phyloP scores from a whole-genome alignment of 1,140 invertebrate species.

The Apis laboriosa region DNA sequence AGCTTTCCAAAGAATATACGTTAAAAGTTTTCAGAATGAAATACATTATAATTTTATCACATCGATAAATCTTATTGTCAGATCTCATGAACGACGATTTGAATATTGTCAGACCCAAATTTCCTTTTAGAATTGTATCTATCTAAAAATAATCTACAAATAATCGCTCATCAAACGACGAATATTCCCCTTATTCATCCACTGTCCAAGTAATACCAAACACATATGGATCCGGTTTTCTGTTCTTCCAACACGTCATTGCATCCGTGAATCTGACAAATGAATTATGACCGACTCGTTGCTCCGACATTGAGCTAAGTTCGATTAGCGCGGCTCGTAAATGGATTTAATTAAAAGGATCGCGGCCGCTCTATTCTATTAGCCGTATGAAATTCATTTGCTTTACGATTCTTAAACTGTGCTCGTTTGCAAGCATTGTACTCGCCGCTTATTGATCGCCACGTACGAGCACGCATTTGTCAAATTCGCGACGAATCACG shows the following conservation, averaged over 20 bases:
- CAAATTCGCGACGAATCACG: neutral
- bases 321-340: neutral
- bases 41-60: too few species aligned
- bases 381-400: neutral
- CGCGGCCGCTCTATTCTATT: neutral
- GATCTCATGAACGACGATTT: too few species aligned
- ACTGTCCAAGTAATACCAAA: neutral
- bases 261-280: conserved; percentile 1
- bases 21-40: too few species aligned
- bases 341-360: conserved; percentile 38
- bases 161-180: neutral
- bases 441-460: neutral
- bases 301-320: conserved; percentile 1
- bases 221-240: neutral
- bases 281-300: conserved; percentile 11
- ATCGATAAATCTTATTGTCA: too few species aligned
- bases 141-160: neutral
- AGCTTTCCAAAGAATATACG: too few species aligned
- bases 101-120: too few species aligned
- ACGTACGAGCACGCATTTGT: neutral
- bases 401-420: neutral
- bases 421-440: conserved; percentile 25
- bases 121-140: too few species aligned
- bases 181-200: neutral
- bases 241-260: neutral